Evolutionary conservation across 2,888 invertebrate species (phyloP).

Genomic region (Theretra japonica): DNA sequence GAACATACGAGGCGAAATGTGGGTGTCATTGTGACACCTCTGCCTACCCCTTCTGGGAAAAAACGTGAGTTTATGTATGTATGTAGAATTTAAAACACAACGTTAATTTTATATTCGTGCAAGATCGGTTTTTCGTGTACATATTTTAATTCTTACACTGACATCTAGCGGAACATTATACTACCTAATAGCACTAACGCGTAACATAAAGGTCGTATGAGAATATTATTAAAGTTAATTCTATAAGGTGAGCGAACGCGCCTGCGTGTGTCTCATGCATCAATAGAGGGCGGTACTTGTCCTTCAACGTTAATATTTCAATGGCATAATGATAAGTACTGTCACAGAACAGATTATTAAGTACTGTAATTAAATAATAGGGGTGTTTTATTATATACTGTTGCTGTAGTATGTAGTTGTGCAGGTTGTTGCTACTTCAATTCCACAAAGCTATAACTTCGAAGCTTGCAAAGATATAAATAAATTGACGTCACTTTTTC

Average conservation of each 20-base stretch:
- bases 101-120: too few species aligned
- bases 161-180: conserved; percentile 16
- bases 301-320: not conserved
- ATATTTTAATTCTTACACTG: not conserved
- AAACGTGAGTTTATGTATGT: too few species aligned
- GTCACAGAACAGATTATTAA: too few species aligned
- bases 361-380: not conserved
- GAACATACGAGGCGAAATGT: too few species aligned
- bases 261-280: not conserved
- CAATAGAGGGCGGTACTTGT: conserved; percentile 17
- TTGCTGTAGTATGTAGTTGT: not conserved
- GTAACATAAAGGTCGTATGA: not conserved
- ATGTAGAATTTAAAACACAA: too few species aligned
- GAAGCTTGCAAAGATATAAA: too few species aligned
- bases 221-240: not conserved
- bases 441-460: too few species aligned
- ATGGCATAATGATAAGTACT: not conserved
- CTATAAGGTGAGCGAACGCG: not conserved
- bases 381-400: not conserved
- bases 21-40: too few species aligned
- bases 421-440: too few species aligned
- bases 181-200: not conserved
- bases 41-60: too few species aligned
- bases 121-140: not conserved
- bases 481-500: too few species aligned